A percentile compares a stretch with the other conserved stretches of the same genome.
Evolutionary conservation across 2,888 invertebrate species (phyloP).

Genomic region (Laspeyria flexula): DNA sequence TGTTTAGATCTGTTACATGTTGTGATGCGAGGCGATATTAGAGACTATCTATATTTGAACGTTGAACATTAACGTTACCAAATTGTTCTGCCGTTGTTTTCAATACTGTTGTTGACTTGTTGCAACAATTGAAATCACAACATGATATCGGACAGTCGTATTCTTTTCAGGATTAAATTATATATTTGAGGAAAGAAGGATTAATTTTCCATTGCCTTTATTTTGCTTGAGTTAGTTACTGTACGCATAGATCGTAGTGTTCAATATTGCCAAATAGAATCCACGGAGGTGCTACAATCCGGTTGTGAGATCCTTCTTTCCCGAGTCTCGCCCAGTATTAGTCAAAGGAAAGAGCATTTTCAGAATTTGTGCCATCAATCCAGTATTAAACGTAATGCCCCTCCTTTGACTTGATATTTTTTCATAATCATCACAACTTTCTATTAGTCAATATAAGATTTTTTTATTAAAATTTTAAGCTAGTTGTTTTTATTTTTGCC

Average conservation of each 20-base stretch:
- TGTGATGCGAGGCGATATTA: constrained; percentile 75
- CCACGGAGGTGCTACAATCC: constrained; percentile 74
- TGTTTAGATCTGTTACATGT: constrained; percentile 82
- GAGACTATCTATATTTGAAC: constrained; percentile 52
- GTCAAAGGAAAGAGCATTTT: constrained; percentile 80
- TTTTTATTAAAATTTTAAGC: constrained; percentile 80
- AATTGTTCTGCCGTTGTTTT: constrained; percentile 54
- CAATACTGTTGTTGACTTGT: constrained; percentile 60
- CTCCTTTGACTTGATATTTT: constrained; percentile 78
- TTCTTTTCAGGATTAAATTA: constrained; percentile 68
- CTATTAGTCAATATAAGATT: constrained; percentile 83
- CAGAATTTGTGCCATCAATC: constrained; percentile 82
- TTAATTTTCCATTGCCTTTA: constrained; percentile 53
- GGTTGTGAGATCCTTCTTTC: constrained; percentile 86
- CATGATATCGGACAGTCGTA: constrained; percentile 70
- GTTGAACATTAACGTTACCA: constrained; percentile 60
- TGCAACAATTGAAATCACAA: constrained; percentile 68
- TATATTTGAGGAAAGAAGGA: constrained; percentile 76
- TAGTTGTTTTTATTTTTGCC: constrained; percentile 83
- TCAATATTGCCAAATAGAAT: constrained; percentile 64
- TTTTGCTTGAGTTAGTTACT: constrained; percentile 22
- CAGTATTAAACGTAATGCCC: constrained; percentile 80
- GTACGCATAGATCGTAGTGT: constrained; percentile 47
- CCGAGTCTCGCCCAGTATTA: constrained; percentile 80
- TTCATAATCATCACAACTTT: constrained; percentile 82